These are phyloP conservation scores for Rapana venosa DNA, from an alignment of 2,888 invertebrate genomes.

Conservation along the genomic window DNA sequence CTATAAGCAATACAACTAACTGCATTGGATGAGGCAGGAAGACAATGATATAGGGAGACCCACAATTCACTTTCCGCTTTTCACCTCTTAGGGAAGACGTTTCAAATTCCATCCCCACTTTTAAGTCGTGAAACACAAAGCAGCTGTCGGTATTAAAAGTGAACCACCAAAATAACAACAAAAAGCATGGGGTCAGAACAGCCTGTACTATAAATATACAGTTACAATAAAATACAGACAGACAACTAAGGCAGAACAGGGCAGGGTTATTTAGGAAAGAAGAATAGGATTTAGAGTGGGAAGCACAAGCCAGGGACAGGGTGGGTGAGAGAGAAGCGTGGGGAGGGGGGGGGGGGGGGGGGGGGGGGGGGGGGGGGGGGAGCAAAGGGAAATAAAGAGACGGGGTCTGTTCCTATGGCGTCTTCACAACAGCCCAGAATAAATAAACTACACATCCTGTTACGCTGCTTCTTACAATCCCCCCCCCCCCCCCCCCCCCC, in stretches of 20 bases:
- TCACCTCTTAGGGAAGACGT: too few relatives aligned
- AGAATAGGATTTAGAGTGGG: not conserved
- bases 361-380: not conserved
- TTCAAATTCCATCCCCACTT: not conserved
- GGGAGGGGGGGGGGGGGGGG: not conserved
- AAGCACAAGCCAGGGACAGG: not conserved
- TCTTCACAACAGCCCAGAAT: not conserved
- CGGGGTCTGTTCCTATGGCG: not conserved
- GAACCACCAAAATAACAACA: not conserved
- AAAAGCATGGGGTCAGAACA: not conserved
- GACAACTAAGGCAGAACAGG: not conserved
- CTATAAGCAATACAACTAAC: too few relatives aligned
- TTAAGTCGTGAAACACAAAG: not conserved
- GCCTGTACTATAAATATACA: too few relatives aligned
- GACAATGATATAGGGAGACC: too few relatives aligned
- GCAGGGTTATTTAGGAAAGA: not conserved
- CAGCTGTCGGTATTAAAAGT: conserved; percentile 15
- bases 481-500: not conserved
- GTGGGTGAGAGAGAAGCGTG: not conserved
- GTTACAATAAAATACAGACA: not conserved
- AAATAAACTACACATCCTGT: not conserved
- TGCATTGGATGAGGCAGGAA: too few relatives aligned
- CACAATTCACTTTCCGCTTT: too few relatives aligned
- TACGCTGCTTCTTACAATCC: not conserved
- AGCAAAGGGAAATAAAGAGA: not conserved